These are phyloP conservation scores for Drosophila tanythrix DNA, from an alignment of 2,888 invertebrate species.

Conservation along the genomic window DNA sequence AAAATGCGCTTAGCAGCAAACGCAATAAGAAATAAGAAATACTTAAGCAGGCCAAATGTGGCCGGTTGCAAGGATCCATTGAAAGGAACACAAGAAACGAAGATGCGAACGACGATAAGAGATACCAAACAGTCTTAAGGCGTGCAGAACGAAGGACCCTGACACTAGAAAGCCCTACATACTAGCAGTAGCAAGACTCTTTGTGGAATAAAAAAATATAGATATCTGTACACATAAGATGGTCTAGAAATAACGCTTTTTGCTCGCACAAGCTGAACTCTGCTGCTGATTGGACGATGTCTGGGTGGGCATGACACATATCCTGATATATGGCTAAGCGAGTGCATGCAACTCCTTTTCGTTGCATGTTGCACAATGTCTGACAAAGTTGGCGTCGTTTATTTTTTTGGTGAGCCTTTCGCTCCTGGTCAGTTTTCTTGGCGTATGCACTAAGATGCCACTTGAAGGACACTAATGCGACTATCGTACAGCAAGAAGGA, in stretches of 20 bases:
- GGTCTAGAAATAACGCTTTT: conserved; percentile 27
- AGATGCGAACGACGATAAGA: conserved; percentile 50
- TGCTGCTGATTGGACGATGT: conserved; percentile 51
- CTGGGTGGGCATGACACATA: conserved; percentile 66
- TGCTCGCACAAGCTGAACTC: conserved; percentile 21
- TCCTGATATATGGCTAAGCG: conserved; percentile 75
- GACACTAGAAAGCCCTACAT: conserved; percentile 23
- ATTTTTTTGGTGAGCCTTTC: conserved; percentile 29
- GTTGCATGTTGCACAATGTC: conserved; percentile 55
- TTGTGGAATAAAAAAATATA: conserved; percentile 25
- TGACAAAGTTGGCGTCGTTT: conserved; percentile 58
- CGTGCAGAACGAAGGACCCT: conserved; percentile 10
- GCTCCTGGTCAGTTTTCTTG: conserved; percentile 40
- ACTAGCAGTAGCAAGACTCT: conserved; percentile 20
- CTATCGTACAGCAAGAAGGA: conserved; percentile 30
- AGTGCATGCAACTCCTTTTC: conserved; percentile 69
- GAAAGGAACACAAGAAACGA: conserved; percentile 42
- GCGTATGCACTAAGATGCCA: conserved; percentile 54
- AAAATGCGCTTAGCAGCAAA: conserved; percentile 53
- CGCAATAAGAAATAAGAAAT: conserved; percentile 46
- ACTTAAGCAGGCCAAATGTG: conserved; percentile 37
- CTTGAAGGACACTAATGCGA: conserved; percentile 74
- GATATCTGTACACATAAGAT: conserved; percentile 2
- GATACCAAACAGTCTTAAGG: conserved; percentile 43
- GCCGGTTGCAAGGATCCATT: conserved; percentile 46